phyloP scores from a whole-genome alignment of 2,888 invertebrate species.

The Philopedon plagiatum region DNA sequence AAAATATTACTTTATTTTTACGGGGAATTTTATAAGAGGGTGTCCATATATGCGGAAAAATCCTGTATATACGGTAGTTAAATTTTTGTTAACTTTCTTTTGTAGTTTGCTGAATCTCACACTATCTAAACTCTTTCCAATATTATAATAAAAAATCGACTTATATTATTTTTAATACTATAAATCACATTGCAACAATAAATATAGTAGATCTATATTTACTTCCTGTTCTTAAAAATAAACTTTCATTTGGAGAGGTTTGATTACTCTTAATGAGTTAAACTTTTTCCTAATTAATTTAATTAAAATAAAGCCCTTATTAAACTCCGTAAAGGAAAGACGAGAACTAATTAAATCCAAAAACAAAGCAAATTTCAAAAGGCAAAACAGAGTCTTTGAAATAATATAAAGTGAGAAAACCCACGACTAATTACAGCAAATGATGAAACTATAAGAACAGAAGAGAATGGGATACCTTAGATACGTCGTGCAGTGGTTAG shows the following conservation, averaged over 20 bases:
- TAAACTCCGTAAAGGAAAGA: slow-evolving; percentile 22
- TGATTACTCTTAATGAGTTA: slow-evolving; percentile 20
- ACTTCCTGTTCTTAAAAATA: background rate
- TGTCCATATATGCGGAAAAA: too few species aligned
- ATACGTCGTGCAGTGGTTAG: slow-evolving; percentile 25
- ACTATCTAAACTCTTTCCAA: too few species aligned
- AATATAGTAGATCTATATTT: too few species aligned
- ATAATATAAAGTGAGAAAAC: slow-evolving; percentile 47
- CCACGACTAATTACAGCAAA: slow-evolving; percentile 62
- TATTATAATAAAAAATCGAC: too few species aligned
- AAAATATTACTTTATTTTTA: too few species aligned
- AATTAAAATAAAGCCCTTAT: slow-evolving; percentile 42
- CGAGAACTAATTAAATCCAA: slow-evolving; percentile 42
- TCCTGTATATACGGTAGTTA: too few species aligned
- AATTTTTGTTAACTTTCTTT: too few species aligned
- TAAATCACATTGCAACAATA: too few species aligned
- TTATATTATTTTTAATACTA: too few species aligned
- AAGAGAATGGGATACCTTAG: slow-evolving; percentile 64
- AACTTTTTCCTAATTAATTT: slow-evolving; percentile 39
- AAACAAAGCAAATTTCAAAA: slow-evolving; percentile 46
- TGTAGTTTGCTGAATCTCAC: too few species aligned
- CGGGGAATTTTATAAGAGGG: too few species aligned
- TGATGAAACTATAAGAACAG: slow-evolving; percentile 59
- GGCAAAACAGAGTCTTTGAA: slow-evolving; percentile 44
- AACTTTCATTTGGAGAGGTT: slow-evolving; percentile 2